Evolutionary conservation across 2,797 vertebrate genomes (phyloP).

Genomic region (Sebastes trivittatus): DNA sequence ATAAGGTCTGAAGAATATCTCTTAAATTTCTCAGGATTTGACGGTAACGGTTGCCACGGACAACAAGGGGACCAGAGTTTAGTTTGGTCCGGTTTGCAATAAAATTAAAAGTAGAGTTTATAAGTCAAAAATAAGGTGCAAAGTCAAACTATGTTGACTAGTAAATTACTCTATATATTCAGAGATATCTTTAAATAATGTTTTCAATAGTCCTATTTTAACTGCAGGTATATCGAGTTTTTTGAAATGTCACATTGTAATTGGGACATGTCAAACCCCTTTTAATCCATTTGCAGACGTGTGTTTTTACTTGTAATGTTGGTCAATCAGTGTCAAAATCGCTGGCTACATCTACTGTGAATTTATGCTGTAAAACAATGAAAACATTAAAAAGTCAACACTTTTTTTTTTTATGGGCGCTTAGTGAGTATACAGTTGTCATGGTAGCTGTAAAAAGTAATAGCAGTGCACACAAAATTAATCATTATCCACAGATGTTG

Average conservation of each 20-base stretch:
- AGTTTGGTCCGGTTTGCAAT: neutral
- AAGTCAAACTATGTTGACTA: neutral
- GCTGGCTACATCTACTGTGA: neutral
- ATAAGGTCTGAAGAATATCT: neutral
- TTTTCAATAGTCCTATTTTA: neutral
- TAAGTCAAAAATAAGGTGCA: neutral
- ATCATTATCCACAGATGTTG: slow-evolving; percentile 6
- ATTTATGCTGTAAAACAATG: slow-evolving; percentile 7
- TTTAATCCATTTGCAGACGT: neutral
- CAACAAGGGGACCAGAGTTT: neutral
- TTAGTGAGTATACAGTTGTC: neutral
- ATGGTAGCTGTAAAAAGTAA: slow-evolving; percentile 11
- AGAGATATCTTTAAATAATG: neutral
- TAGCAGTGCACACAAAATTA: neutral
- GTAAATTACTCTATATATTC: neutral
- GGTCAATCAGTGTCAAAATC: neutral
- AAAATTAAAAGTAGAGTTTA: neutral
- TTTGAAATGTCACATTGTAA: neutral
- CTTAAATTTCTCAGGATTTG: neutral
- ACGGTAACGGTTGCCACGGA: neutral
- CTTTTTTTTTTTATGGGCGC: neutral
- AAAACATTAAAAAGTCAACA: neutral
- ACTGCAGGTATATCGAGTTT: neutral
- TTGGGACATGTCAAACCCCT: neutral
- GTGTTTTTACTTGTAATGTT: neutral